Evolutionary conservation across 2,797 vertebrate genomes (phyloP).

Genomic region (Coreius guichenoti): DNA sequence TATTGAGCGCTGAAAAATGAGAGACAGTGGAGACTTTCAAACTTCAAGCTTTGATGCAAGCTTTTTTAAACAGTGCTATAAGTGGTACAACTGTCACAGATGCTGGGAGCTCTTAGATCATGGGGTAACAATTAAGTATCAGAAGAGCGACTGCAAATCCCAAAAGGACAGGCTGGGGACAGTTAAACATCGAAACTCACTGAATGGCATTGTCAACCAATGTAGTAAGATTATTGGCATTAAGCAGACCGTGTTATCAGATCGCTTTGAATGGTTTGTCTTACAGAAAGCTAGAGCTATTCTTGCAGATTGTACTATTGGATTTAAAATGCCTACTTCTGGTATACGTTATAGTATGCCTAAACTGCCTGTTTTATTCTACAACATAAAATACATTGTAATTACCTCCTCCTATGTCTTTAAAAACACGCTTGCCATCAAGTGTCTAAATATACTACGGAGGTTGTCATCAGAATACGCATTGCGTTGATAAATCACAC

Average conservation of each 20-base stretch:
- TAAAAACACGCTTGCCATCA: too few relatives aligned
- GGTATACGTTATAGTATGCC: too few relatives aligned
- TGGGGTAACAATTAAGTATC: background rate
- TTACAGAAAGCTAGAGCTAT: too few relatives aligned
- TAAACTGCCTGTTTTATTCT: background rate
- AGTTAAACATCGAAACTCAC: background rate
- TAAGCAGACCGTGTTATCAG: too few relatives aligned
- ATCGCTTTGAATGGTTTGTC: too few relatives aligned
- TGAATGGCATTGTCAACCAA: too few relatives aligned
- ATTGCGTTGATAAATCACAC: background rate
- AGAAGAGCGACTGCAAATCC: background rate
- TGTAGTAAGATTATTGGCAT: too few relatives aligned
- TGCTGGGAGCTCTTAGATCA: slow-evolving; percentile 5
- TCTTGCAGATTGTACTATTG: too few relatives aligned
- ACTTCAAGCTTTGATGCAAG: slow-evolving; percentile 16
- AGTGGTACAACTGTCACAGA: background rate
- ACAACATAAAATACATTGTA: background rate
- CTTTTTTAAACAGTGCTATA: background rate
- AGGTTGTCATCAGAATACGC: too few relatives aligned
- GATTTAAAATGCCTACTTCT: too few relatives aligned
- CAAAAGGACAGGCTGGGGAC: background rate
- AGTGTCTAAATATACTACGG: too few relatives aligned
- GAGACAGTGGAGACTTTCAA: slow-evolving; percentile 43
- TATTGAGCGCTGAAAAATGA: slow-evolving; percentile 24
- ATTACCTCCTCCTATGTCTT: background rate